Conservation (phyloP, 2,888 invertebrate genomes). For the Trissolcus japonicus region DNA sequence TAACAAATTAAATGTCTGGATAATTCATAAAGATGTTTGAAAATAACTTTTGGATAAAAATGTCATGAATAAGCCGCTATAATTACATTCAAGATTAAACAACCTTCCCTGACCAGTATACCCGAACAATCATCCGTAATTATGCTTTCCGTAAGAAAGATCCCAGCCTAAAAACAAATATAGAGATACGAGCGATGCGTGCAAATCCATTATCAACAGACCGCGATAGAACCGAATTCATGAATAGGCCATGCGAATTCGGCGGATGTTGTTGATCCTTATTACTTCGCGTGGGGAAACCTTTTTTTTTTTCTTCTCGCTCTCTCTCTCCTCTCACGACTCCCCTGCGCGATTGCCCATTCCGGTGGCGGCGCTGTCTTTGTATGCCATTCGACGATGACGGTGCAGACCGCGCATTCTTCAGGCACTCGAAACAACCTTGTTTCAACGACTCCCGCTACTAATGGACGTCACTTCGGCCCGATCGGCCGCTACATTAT, state of each 20-base stretch:
- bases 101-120: too few relatives aligned
- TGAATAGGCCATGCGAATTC: constrained; percentile 71
- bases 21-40: too few relatives aligned
- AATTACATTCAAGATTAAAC: too few relatives aligned
- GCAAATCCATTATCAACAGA: constrained; percentile 45
- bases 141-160: background rate
- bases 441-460: constrained; percentile 60
- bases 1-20: too few relatives aligned
- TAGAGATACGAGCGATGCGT: constrained; percentile 19
- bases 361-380: constrained; percentile 73
- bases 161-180: constrained; percentile 16
- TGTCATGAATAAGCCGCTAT: too few relatives aligned
- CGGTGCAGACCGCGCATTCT: constrained; percentile 68
- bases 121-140: too few relatives aligned
- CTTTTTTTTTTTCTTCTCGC: constrained; percentile 61
- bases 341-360: constrained; percentile 63
- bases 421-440: constrained; percentile 55
- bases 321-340: constrained; percentile 67
- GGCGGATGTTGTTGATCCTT: constrained; percentile 67
- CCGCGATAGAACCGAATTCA: constrained; percentile 56
- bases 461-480: constrained; percentile 69
- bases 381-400: constrained; percentile 72
- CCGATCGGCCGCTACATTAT: constrained; percentile 68
- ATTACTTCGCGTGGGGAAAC: constrained; percentile 75
- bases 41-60: too few relatives aligned